Conservation (phyloP, 64 coral and sea anemone genomes). For the Pachyseris speciosa region DNA sequence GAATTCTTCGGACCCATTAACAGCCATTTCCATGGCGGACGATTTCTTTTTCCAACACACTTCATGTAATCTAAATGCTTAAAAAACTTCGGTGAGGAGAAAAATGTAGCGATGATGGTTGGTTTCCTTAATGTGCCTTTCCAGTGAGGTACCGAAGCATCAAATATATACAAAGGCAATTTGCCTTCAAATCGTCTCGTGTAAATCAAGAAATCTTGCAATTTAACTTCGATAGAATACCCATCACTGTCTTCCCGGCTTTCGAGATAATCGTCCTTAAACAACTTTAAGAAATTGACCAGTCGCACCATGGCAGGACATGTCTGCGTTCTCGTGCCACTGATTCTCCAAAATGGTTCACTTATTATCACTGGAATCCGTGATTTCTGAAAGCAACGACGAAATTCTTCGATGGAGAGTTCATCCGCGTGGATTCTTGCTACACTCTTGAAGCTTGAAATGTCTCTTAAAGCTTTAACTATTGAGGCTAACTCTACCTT, state of each 20-base stretch:
- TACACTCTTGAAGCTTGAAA: background rate
- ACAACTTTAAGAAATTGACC: background rate
- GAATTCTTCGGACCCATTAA: slow-evolving; percentile 17
- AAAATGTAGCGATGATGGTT: background rate
- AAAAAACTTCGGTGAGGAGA: background rate
- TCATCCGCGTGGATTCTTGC: background rate
- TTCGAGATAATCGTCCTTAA: background rate
- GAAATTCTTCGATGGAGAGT: background rate
- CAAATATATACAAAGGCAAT: slow-evolving; percentile 36
- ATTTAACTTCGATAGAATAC: slow-evolving; percentile 17
- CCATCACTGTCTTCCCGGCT: slow-evolving; percentile 4
- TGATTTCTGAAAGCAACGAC: background rate
- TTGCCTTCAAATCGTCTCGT: background rate
- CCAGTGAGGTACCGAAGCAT: slow-evolving; percentile 11
- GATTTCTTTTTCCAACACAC: background rate
- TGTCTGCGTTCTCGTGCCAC: background rate
- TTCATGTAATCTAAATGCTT: slow-evolving; percentile 18
- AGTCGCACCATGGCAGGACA: background rate
- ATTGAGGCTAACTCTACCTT: background rate
- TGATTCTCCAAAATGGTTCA: background rate
- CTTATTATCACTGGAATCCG: background rate
- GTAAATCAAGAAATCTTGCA: slow-evolving; percentile 13
- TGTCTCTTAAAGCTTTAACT: background rate
- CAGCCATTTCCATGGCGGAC: slow-evolving; percentile 5
- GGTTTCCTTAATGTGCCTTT: background rate